Evolutionary conservation across 2,888 invertebrate species (phyloP).

Genomic region (Agrotis clavis): DNA sequence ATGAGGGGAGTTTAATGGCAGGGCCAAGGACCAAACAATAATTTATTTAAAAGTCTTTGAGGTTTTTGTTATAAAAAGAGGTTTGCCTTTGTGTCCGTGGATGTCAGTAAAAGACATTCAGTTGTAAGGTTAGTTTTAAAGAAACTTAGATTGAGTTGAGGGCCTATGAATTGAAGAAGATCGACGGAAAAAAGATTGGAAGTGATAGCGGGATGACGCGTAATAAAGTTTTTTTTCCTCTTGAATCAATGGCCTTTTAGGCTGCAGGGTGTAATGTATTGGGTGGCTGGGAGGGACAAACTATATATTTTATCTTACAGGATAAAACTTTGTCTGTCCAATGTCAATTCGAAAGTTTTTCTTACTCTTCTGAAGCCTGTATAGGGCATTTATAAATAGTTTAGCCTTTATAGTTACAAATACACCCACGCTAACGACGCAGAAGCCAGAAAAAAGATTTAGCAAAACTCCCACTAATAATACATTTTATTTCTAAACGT

Average conservation of each 20-base stretch:
- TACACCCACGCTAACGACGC: neutral
- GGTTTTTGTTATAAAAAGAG: conserved; percentile 12
- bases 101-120: conserved; percentile 4
- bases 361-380: neutral
- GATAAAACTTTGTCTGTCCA: neutral
- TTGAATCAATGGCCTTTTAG: neutral
- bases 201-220: neutral
- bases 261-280: neutral
- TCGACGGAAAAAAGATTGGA: conserved; percentile 12
- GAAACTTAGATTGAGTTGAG: conserved; percentile 16
- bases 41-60: conserved; percentile 33
- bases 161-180: neutral
- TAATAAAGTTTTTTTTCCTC: neutral
- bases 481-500: no score
- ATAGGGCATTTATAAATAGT: no score
- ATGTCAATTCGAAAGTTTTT: neutral
- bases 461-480: neutral
- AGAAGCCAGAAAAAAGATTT: neutral
- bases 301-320: neutral
- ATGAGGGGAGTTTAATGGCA: neutral
- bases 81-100: neutral
- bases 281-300: neutral
- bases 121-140: neutral
- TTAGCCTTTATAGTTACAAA: neutral
- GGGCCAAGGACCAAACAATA: conserved; percentile 6